Evolutionary conservation across 2,888 invertebrate genomes (phyloP).

Genomic region (Cinara cedri): DNA sequence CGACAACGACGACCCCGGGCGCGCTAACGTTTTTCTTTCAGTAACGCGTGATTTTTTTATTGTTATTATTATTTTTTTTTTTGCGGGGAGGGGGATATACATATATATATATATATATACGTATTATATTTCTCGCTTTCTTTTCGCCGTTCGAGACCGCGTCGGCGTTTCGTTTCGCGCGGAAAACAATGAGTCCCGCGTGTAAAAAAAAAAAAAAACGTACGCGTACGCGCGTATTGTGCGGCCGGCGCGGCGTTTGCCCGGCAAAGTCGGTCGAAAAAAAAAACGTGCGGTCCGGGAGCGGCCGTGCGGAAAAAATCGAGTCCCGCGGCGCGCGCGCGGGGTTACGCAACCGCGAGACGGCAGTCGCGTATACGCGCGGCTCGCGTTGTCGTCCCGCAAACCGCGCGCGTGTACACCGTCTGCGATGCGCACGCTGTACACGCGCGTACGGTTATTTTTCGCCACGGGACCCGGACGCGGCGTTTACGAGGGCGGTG

Average conservation of each 20-base stretch:
- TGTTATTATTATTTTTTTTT: not conserved
- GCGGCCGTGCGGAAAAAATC: slow-evolving; percentile 56
- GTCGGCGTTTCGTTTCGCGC: slow-evolving; percentile 32
- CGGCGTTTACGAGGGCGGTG: too few relatives aligned
- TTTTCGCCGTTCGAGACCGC: too few relatives aligned
- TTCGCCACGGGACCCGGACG: too few relatives aligned
- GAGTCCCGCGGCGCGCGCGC: slow-evolving; percentile 12
- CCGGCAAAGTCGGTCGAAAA: slow-evolving; percentile 20
- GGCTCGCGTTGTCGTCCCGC: too few relatives aligned
- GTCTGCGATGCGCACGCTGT: too few relatives aligned
- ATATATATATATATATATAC: not conserved
- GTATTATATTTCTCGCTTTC: not conserved
- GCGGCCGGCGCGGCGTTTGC: too few relatives aligned
- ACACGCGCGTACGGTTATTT: not conserved
- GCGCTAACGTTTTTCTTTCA: slow-evolving; percentile 39
- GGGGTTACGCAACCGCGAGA: slow-evolving; percentile 28
- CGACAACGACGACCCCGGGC: slow-evolving; percentile 13
- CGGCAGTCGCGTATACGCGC: not conserved
- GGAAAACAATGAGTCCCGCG: too few relatives aligned
- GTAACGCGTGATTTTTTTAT: slow-evolving; percentile 46
- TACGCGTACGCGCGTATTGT: too few relatives aligned
- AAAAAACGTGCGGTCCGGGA: slow-evolving; percentile 49
- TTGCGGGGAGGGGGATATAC: too few relatives aligned
- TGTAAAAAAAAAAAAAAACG: too few relatives aligned
- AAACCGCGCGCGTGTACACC: too few relatives aligned